phyloP scores from a whole-genome alignment of 2,797 vertebrate genomes.

The Eurystomus glaucurus region DNA sequence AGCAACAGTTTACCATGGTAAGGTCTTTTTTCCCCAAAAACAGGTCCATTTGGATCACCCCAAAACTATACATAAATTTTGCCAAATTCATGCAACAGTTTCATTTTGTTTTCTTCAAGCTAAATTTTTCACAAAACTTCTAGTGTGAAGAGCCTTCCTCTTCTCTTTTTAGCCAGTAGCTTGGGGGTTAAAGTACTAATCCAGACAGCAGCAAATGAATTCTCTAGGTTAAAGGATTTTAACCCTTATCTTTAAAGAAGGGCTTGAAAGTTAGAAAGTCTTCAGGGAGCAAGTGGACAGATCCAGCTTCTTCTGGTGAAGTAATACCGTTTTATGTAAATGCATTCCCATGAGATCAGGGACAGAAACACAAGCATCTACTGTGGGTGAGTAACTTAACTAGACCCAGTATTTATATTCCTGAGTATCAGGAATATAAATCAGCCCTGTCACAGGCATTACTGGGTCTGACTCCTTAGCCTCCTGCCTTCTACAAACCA shows the following conservation, averaged over 20 bases:
- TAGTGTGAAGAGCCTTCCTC: neutral
- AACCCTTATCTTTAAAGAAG: neutral
- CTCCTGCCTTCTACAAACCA: neutral
- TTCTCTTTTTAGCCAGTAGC: neutral
- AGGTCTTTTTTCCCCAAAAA: neutral
- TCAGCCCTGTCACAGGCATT: neutral
- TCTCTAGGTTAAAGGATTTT: neutral
- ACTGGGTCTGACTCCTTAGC: neutral
- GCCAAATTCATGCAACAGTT: neutral
- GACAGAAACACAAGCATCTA: neutral
- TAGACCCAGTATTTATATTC: neutral
- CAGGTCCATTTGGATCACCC: neutral
- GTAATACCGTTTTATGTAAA: neutral
- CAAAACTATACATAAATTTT: neutral
- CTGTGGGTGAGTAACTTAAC: neutral
- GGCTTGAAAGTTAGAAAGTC: neutral
- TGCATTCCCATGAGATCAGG: neutral
- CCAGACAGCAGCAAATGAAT: neutral
- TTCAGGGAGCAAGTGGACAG: neutral
- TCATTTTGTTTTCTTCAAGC: neutral
- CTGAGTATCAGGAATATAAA: neutral
- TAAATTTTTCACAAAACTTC: neutral
- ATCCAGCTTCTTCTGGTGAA: neutral
- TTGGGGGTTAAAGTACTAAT: neutral
- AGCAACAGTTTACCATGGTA: neutral